Base-by-base conservation (phyloP, 2,888 invertebrate species). In the Drosophila dives region DNA sequence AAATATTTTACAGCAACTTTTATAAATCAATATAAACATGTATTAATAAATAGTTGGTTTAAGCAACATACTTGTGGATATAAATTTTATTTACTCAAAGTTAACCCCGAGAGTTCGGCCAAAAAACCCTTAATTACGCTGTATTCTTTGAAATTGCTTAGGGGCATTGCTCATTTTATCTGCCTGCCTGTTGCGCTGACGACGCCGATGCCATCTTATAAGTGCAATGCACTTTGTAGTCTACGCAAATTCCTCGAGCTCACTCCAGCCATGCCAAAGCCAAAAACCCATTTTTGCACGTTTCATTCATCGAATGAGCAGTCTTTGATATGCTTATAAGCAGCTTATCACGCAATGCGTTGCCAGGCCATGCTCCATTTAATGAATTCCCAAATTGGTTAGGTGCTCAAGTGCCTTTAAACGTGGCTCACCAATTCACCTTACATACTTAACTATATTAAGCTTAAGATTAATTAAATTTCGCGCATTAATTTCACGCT, bases 401-500 rank as follows among this genome's bases (percentile, higher is more conserved):
- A 10, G 32, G n/a, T 11, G 33, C 48, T 17, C 10, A 32, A 29
- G 12, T 20, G 32, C 17, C 59, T 17, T 15, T 23, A 64, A 77
- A 55, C 38, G 42, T 53, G 50, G 40, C 20, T 54, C 45, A 65
- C 72, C 72, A 70, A 70, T 73, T 75, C 69, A 69, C 60, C 59
- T 70, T 66, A 61, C 72, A 64, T 70, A 74, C 74, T 83, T 77
- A 84, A 76, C 81, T 77, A 69, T 83, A 85, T 86, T 71, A 83
- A 84, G 75, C 77, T 80, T 62, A 80, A 68, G 72, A 81, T 84
- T 83, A 83, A 85, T 86, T 81, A 86, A 84, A 84, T 77, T 80
- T 77, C 60, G 64, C 72, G 71, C 81, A 72, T 77, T 83, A 67
- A 65, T 72, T 72, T 36, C 40, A 67, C 70, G 64, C 61, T 75